Evolutionary conservation across 2,113 vertebrate species (phyloP).

Genomic region (Grammomys dolichurus): DNA sequence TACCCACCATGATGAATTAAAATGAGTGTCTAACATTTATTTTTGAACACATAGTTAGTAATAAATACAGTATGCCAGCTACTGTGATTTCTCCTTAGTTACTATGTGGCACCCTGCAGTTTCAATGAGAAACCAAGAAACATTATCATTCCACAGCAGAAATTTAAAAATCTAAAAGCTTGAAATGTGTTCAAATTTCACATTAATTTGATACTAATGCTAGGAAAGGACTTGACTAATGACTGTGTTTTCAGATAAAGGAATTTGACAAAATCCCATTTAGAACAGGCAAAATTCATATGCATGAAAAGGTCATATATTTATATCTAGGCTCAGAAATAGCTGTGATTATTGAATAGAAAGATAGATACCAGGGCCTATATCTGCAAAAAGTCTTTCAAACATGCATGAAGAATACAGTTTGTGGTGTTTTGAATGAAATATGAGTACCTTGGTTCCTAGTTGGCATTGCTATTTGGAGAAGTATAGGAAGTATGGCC

Average conservation of each 20-base stretch:
- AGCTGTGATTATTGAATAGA: not conserved
- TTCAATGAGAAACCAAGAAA: slow-evolving; percentile 63
- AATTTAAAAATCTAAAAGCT: slow-evolving; percentile 60
- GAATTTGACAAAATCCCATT: slow-evolving; percentile 29
- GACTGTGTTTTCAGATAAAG: slow-evolving; percentile 53
- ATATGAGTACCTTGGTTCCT: not conserved
- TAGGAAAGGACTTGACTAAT: slow-evolving; percentile 60
- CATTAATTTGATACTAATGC: slow-evolving; percentile 49
- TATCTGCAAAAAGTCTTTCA: not conserved
- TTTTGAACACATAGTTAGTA: slow-evolving; percentile 44
- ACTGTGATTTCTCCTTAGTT: slow-evolving; percentile 68
- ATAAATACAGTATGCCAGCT: slow-evolving; percentile 20
- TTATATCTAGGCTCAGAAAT: not conserved
- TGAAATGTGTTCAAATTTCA: slow-evolving; percentile 67
- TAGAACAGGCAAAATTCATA: not conserved
- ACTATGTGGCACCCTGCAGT: slow-evolving; percentile 57
- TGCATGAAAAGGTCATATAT: not conserved
- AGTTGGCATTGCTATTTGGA: not conserved
- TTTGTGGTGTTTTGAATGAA: not conserved
- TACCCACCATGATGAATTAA: not conserved
- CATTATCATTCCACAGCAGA: slow-evolving; percentile 64
- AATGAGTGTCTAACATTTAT: slow-evolving; percentile 17
- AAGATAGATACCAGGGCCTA: not conserved
- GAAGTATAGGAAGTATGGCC: not conserved
- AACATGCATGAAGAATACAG: not conserved